A percentile compares a stretch with the other conserved stretches of the same genome.
These are phyloP conservation scores for Acholoe squamosa DNA, from an alignment of 2,888 invertebrate genomes.

Conservation along the genomic window DNA sequence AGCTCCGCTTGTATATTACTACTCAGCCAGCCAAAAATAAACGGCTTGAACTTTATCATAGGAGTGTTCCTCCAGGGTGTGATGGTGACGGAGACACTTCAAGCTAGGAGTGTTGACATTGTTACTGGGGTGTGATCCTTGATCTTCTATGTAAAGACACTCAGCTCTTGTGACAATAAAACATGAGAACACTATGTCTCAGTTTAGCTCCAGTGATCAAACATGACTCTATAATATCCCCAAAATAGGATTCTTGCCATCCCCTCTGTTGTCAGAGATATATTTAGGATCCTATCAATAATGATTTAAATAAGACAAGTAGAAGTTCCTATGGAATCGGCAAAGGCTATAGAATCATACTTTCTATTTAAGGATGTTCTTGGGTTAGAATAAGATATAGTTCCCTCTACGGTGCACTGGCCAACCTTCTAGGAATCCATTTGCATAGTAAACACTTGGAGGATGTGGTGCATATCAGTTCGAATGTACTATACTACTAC, in stretches of 20 bases:
- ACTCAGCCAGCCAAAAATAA: conserved; percentile 6
- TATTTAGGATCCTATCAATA: background rate
- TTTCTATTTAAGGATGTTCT: conserved; percentile 30
- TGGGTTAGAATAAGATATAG: background rate
- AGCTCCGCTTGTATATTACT: background rate
- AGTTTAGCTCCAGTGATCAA: background rate
- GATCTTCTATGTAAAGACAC: conserved; percentile 13
- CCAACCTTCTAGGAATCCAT: background rate
- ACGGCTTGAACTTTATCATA: background rate
- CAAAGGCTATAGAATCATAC: background rate
- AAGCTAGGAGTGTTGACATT: background rate
- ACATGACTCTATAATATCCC: background rate
- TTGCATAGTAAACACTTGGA: background rate
- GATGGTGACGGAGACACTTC: conserved; percentile 6
- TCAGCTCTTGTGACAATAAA: background rate
- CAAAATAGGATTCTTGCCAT: background rate
- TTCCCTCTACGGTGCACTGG: background rate
- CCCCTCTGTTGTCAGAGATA: background rate
- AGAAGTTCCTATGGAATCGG: background rate
- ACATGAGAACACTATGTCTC: background rate
- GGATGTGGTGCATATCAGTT: background rate
- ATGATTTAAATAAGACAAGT: background rate
- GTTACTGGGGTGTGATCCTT: conserved; percentile 9
- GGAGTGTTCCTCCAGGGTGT: conserved; percentile 2
- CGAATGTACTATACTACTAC: too few relatives aligned